Conservation (phyloP, 53 echinoderm and acorn worm genomes). For the Paracentrotus lividus region DNA sequence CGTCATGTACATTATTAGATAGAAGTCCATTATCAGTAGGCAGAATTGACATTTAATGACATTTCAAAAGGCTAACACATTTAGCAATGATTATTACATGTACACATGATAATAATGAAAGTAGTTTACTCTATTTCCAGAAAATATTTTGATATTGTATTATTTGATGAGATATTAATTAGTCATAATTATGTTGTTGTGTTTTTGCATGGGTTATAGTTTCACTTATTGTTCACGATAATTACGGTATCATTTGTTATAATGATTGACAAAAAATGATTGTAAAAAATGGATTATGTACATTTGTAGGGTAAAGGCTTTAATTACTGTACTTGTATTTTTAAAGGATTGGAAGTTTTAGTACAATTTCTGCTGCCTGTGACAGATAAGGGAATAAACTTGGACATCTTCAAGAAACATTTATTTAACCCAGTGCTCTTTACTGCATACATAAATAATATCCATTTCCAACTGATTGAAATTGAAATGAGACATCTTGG, state of each 20-base stretch:
- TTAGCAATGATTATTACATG: not conserved
- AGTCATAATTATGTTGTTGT: not conserved
- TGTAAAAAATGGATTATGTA: not conserved
- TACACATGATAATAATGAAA: not conserved
- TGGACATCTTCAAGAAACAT: not conserved
- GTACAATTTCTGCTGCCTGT: not conserved
- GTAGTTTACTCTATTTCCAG: not conserved
- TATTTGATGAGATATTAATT: not conserved
- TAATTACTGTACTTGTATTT: not conserved
- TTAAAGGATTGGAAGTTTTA: not conserved
- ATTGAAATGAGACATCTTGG: slow-evolving; percentile 12
- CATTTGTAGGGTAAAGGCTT: not conserved
- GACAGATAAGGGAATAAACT: not conserved
- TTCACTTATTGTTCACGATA: too few relatives aligned
- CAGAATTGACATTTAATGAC: not conserved
- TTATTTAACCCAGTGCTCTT: not conserved
- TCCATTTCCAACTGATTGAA: slow-evolving; percentile 12
- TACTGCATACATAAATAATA: not conserved
- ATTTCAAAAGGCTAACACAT: not conserved
- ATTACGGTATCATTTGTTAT: too few relatives aligned
- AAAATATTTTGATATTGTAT: too few relatives aligned
- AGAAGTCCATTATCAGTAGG: not conserved
- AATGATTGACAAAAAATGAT: not conserved
- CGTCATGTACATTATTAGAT: not conserved
- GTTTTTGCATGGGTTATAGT: not conserved